Percentiles rank a stretch among this genome's conserved stretches.
These are phyloP conservation scores for Rhombomys opimus DNA, from an alignment of 2,113 vertebrate genomes.

Conservation along the genomic window DNA sequence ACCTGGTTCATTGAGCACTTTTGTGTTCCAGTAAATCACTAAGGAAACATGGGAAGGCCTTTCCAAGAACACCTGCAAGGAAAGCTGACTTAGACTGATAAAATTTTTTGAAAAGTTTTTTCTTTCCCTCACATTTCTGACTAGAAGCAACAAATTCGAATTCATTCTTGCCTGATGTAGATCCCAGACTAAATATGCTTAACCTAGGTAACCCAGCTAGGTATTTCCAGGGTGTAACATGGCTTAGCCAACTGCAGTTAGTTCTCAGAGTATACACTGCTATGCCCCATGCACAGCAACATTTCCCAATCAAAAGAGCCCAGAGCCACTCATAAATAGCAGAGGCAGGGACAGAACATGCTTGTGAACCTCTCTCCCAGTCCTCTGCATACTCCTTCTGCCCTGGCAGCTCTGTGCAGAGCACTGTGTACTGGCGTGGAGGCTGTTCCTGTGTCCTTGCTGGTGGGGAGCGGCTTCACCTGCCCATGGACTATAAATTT, in stretches of 20 bases:
- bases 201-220: not conserved
- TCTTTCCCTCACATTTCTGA: conserved; percentile 43
- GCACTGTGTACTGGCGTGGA: not conserved
- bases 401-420: not conserved
- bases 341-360: not conserved
- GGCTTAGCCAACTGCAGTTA: not conserved
- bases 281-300: not conserved
- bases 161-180: conserved; percentile 11
- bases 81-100: not conserved
- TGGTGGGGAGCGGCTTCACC: not conserved
- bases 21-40: not conserved
- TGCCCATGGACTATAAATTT: not conserved
- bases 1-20: not conserved
- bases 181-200: conserved; percentile 11
- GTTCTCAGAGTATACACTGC: not conserved
- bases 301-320: not conserved
- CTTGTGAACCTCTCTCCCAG: no score
- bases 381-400: not conserved
- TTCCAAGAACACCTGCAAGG: not conserved
- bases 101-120: not conserved
- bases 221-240: not conserved
- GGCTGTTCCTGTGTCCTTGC: not conserved
- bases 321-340: not conserved
- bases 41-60: not conserved
- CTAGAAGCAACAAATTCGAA: conserved; percentile 32